Base-by-base conservation (phyloP, 1,140 invertebrate species). In the Dreissena polymorpha region DNA sequence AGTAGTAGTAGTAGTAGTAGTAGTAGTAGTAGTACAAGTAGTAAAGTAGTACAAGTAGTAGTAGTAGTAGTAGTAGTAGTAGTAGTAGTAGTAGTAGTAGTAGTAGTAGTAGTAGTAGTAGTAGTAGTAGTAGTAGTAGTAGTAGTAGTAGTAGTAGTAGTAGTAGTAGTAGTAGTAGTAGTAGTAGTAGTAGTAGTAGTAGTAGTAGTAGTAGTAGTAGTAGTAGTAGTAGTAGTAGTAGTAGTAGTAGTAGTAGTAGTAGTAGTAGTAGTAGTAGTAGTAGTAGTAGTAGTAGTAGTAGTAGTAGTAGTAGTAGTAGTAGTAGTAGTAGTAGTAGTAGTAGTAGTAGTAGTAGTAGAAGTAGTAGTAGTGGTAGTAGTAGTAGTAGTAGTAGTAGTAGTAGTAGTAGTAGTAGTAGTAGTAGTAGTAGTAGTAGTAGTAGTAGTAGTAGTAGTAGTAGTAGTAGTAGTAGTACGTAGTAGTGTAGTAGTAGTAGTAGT, bases 231-330 rank as follows among this genome's bases (percentile, higher is more conserved):
- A 57, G 55, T 57, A 57, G 55, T 57, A 57, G 55, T 57, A 57
- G 55, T 57, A 57, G 55, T 57, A 57, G 55, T 57, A 57, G 55
- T 57, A 57, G 55, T 57, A 57, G 55, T 57, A 57, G 55, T 57
- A 57, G 55, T 57, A 57, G 55, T 57, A 57, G 55, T 57, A 57
- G 55, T 57, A 57, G 55, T 57, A n/a, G 55, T 57, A 57, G 55
- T 57, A 57, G 55, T 57, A 57, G 55, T 57, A 57, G 55, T 57
- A n/a, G n/a, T 57, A 57, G 55, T 57, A 57, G 55, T 57, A 57
- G 55, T 57, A 57, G 55, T 57, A 57, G 55, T 57, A 57, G 55
- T 57, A 57, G 55, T 57, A 57, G 55, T 14, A 57, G 55, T 57
- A 14, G 55, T 57, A 57, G 55, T 57, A 57, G 55, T 57, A n/a